Conservation (phyloP, 2,113 vertebrate genomes). For the Delphinus delphis region DNA sequence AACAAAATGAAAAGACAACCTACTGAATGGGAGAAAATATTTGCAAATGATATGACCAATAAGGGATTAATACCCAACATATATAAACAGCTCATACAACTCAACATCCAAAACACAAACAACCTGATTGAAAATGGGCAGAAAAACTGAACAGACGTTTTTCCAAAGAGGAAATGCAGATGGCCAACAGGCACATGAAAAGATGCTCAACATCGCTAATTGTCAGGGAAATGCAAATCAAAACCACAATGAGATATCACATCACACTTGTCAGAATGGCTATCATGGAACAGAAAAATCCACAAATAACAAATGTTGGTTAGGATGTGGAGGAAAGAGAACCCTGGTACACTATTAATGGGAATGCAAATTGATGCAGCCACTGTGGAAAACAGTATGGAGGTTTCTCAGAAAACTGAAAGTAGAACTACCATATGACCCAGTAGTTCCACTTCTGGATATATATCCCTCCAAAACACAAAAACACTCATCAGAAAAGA, state of each 20-base stretch:
- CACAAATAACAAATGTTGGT: neutral
- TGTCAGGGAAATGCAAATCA: neutral
- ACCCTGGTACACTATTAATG: neutral
- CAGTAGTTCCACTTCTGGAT: neutral
- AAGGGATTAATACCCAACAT: no score
- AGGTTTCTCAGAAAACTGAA: neutral
- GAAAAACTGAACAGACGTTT: no score
- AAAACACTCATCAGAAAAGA: neutral
- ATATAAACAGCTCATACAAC: no score
- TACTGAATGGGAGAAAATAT: no score
- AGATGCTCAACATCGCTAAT: no score
- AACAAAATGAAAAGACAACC: no score
- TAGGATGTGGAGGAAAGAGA: neutral
- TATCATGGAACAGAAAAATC: neutral
- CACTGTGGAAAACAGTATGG: neutral
- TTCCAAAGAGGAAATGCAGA: no score
- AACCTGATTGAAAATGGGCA: no score
- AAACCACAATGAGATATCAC: neutral
- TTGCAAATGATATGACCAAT: no score
- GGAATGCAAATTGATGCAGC: neutral
- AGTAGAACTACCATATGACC: neutral
- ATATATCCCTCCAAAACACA: neutral
- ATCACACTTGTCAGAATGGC: neutral
- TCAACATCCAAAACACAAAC: no score
- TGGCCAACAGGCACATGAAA: no score